Percentiles rank a stretch among this genome's conserved stretches.
These are phyloP conservation scores for Abscondita cerata DNA, from an alignment of 2,888 invertebrate genomes.

Conservation along the genomic window DNA sequence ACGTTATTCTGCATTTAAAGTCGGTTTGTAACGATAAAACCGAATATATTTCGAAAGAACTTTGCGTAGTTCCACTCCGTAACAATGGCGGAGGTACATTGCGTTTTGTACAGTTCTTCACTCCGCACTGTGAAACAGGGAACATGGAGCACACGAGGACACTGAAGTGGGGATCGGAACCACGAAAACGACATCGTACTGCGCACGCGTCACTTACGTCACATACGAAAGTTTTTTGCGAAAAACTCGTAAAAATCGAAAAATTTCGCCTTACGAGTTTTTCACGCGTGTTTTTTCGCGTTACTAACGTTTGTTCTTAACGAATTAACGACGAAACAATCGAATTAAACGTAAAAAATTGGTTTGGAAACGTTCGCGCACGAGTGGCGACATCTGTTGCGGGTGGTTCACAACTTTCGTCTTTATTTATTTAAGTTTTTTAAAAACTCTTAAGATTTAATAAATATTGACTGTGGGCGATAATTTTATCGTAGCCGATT, in stretches of 20 bases:
- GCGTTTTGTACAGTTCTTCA: slow-evolving; percentile 59
- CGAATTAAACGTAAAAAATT: no score
- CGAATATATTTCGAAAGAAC: slow-evolving; percentile 58
- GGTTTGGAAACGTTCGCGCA: no score
- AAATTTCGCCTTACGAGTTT: no score
- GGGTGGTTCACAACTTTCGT: no score
- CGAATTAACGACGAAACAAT: no score
- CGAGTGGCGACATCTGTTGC: no score
- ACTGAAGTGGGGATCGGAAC: slow-evolving; percentile 59
- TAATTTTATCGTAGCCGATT: no score
- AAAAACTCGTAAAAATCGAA: neutral
- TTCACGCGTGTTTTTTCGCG: no score
- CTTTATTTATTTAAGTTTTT: no score
- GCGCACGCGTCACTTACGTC: slow-evolving; percentile 49
- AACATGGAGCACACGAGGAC: slow-evolving; percentile 60
- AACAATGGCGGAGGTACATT: slow-evolving; percentile 62
- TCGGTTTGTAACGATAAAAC: slow-evolving; percentile 59
- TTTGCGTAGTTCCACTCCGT: slow-evolving; percentile 58
- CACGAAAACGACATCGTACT: slow-evolving; percentile 51
- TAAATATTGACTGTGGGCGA: no score
- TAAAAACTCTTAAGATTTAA: no score
- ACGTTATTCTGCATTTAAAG: slow-evolving; percentile 83
- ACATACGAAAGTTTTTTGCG: slow-evolving; percentile 13
- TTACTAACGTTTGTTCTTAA: no score
- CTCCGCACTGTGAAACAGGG: slow-evolving; percentile 60